Evolutionary conservation across 2,888 invertebrate species (phyloP).

Genomic region (Rhagonycha fulva): DNA sequence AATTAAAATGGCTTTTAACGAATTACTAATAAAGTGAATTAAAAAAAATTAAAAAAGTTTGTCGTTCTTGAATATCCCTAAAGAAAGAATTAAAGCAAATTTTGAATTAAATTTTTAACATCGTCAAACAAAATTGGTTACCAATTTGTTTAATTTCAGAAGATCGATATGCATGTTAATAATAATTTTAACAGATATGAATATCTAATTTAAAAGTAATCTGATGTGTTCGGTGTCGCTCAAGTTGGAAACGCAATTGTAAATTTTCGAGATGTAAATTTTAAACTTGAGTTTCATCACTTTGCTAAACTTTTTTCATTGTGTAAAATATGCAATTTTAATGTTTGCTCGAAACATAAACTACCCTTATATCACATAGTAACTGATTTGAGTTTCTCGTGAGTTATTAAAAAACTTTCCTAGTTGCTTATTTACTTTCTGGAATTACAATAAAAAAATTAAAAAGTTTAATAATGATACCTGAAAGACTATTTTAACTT

Average conservation of each 20-base stretch:
- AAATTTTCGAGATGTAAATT: background rate
- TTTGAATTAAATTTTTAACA: background rate
- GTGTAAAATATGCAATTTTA: background rate
- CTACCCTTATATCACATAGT: background rate
- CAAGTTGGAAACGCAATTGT: background rate
- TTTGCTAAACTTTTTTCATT: background rate
- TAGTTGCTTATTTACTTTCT: background rate
- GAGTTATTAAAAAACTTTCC: background rate
- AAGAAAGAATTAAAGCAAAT: background rate
- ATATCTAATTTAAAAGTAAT: background rate
- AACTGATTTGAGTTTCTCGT: background rate
- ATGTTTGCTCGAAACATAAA: background rate
- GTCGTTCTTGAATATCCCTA: background rate
- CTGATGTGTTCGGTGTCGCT: background rate
- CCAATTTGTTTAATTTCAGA: background rate
- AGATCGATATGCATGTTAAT: background rate
- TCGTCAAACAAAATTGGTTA: background rate
- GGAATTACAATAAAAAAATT: no score
- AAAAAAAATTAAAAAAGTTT: conserved; percentile 3
- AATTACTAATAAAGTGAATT: background rate
- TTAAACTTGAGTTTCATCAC: background rate
- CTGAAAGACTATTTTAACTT: background rate
- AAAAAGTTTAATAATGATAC: background rate
- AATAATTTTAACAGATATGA: background rate
- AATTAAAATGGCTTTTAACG: background rate